Evolutionary conservation across 2,888 invertebrate species (phyloP), one percentile per base, ranked within the genome.

Genomic region (Pterostichus madidus): DNA sequence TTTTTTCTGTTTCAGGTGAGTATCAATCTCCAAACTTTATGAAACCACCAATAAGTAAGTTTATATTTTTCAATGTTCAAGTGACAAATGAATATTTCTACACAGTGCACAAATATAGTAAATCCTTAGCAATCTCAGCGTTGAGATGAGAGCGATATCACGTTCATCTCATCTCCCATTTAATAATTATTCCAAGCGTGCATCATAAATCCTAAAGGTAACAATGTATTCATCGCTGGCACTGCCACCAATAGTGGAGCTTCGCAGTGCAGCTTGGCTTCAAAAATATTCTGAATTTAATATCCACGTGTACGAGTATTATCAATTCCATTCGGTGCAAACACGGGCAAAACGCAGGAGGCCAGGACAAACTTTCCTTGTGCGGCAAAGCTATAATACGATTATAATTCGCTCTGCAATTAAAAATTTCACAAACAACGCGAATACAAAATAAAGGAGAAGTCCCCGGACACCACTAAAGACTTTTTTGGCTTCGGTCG

Each of bases 341-440:
- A 59, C 59, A 31, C 17, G 24, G 31, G 24, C 31, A 59, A 56
- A 59, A 59, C 59, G 8, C 3, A 39, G 39, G 39, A 6, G 39
- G 15, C 15, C 8, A 17, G 44, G 15, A 1, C 44, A 31, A 75
- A 75, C 75, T 75, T 75, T 75, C 75, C 32, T 75, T 75, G 39
- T 39, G 3, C 39, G 39, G 3, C 39, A 8, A 39, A 39, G 39
- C 39, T 39, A 52, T 75, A 75, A 75, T 75, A 75, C 75, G 75
- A 75, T 75, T 75, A 75, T 75, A 75, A 75, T 75, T 52, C 75
- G 52, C 52, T 52, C n/a, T 52, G 75, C 75, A 75, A 75, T 75
- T 75, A 75, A 75, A 75, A 75, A 75, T 75, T 75, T 75, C 52
- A 24, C 75, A 75, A 75, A 75, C 75, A 75, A 52, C 35, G 49